A percentile compares a stretch with the other conserved stretches of the same genome.
Conservation (phyloP, 2,888 invertebrate species). For the Odontomyia ornata region DNA sequence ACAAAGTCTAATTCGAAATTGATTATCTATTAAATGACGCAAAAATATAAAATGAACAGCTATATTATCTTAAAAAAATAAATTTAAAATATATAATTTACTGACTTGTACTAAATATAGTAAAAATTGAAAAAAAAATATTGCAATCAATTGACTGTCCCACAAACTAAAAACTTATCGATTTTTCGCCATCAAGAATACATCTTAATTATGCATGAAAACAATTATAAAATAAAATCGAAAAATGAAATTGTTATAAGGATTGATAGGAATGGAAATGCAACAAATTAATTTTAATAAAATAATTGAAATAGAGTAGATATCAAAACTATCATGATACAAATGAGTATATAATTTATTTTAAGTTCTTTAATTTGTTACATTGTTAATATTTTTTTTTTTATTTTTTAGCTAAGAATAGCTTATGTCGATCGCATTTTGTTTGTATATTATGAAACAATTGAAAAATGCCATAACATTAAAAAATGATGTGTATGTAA, state of each 20-base stretch:
- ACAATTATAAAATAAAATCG: too few species aligned
- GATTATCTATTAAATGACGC: too few species aligned
- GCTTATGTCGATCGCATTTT: background rate
- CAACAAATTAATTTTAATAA: background rate
- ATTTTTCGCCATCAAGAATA: background rate
- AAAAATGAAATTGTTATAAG: too few species aligned
- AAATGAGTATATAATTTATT: background rate
- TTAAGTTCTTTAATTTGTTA: background rate
- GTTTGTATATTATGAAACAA: constrained; percentile 4
- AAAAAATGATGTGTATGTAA: constrained; percentile 20
- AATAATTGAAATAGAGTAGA: background rate
- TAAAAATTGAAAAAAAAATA: background rate
- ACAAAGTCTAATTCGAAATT: too few species aligned
- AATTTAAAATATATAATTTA: too few species aligned
- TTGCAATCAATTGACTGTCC: too few species aligned
- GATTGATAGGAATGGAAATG: background rate
- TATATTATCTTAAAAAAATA: too few species aligned
- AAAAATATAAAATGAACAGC: too few species aligned
- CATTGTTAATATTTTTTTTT: background rate
- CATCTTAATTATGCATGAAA: too few species aligned
- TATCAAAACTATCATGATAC: background rate
- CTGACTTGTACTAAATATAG: too few species aligned
- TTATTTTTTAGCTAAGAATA: background rate
- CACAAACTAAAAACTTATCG: background rate
- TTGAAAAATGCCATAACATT: constrained; percentile 4